Base-by-base conservation (phyloP, 2,797 vertebrate genomes). In the Cynopterus sphinx region DNA sequence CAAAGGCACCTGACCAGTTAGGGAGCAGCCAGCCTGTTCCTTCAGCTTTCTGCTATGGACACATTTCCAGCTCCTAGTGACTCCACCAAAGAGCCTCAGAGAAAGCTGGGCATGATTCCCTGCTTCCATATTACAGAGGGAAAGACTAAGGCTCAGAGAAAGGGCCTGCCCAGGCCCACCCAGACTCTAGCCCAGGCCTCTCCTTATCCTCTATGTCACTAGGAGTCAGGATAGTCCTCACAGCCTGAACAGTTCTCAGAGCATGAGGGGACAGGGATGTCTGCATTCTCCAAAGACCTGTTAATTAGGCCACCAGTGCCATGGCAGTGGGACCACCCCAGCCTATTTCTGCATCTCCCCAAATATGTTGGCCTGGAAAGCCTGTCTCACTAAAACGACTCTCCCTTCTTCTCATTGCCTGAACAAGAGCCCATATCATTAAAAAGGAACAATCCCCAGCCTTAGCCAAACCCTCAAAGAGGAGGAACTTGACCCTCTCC, bases 381-480 rank as follows among this genome's bases (percentile, higher is more conserved):
- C 1, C 82, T 87, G 31, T 49, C n/a, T 73, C 36, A 1, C 51
- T 33, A 24, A 67, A 57, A 31, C 3, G 26, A 71, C 15, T 63
- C 71, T 68, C 17, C 28, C n/a, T 41, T 87, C 16, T 33, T 84
- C 49, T 77, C 26, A 5, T 59, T 78, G 24, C 26, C 67, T 90
- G 67, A 51, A 65, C 63, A 55, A 77, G 59, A 93, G 22, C 41
- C 75, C 13, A 39, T 21, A 6, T 15, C 19, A n/a, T 49, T 81
- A 10, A 77, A 59, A 77, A 61, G 36, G 11, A 89, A 73, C 15
- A 59, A 17, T 43, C 10, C 39, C 9, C n/a, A 43, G 26, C 24
- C 61, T 26, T 33, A 77, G 26, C 21, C 82, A 90, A 92, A 73
- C 9, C 36, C 75, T 79, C 28, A 55, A 73, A 86, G 36, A 92